Conservation (phyloP, 35 echinoderm and acorn worm species). For the Anneissia japonica region DNA sequence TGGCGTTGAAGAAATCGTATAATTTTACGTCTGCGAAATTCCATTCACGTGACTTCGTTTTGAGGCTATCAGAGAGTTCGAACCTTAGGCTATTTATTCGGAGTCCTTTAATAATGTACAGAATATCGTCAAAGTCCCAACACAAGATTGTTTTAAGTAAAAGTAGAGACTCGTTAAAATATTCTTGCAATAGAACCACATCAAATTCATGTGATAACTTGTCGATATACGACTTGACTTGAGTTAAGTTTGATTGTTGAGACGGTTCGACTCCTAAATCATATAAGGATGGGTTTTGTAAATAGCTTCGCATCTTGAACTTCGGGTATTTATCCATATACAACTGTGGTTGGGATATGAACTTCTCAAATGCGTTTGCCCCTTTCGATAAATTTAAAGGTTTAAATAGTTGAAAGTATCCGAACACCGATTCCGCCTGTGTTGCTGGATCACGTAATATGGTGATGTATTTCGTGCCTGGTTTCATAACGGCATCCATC, state of each 20-base stretch:
- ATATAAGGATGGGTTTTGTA: not conserved
- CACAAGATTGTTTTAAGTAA: conserved; percentile 44
- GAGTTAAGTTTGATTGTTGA: not conserved
- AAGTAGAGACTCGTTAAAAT: conserved; percentile 63
- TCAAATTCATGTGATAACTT: conserved; percentile 42
- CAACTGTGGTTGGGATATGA: conserved; percentile 6
- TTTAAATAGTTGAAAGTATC: conserved; percentile 53
- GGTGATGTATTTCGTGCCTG: conserved; percentile 55
- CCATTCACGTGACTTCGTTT: conserved; percentile 20
- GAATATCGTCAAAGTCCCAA: conserved; percentile 50
- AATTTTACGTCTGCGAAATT: conserved; percentile 15
- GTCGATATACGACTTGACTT: not conserved
- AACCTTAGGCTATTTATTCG: not conserved
- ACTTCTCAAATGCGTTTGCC: conserved; percentile 12
- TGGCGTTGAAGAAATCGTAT: conserved; percentile 35
- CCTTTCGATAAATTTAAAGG: not conserved
- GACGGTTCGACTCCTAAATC: not conserved
- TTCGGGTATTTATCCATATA: not conserved
- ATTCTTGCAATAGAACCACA: not conserved
- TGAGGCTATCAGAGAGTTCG: not conserved
- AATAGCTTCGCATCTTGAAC: not conserved
- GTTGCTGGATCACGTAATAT: conserved; percentile 56
- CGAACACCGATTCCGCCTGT: conserved; percentile 72
- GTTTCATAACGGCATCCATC: conserved; percentile 31
- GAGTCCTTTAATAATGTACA: conserved; percentile 39